Percentiles rank a stretch among this genome's conserved stretches.
Evolutionary conservation across 2,888 invertebrate genomes (phyloP).

Genomic region (Volucella bombylans): DNA sequence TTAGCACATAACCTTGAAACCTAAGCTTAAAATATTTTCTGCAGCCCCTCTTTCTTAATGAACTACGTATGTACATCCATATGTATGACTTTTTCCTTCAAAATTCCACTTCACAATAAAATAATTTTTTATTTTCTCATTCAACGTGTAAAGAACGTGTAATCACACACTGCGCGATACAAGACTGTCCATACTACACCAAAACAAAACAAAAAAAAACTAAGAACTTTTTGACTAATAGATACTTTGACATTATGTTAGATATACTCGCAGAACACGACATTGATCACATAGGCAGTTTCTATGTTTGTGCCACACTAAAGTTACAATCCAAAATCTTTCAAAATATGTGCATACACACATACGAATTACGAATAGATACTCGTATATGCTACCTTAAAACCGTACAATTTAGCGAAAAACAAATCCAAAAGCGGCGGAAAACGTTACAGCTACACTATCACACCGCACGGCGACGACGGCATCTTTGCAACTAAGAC

Average conservation of each 20-base stretch:
- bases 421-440: not conserved
- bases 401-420: constrained; percentile 23
- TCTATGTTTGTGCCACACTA: not conserved
- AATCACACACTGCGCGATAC: not conserved
- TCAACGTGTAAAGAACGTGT: constrained; percentile 23
- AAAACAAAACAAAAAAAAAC: too few species aligned
- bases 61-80: too few species aligned
- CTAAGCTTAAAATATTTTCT: too few species aligned
- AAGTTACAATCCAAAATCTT: not conserved
- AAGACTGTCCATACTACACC: not conserved
- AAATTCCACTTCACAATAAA: constrained; percentile 14
- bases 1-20: too few species aligned
- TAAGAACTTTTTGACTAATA: not conserved
- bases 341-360: not conserved
- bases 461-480: constrained; percentile 45
- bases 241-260: constrained; percentile 17
- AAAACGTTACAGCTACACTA: constrained; percentile 9
- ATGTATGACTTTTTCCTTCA: constrained; percentile 23
- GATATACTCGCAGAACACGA: not conserved
- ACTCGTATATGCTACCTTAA: constrained; percentile 1
- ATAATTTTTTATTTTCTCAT: not conserved
- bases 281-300: constrained; percentile 10
- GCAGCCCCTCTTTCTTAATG: too few species aligned
- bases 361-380: not conserved
- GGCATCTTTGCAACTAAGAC: constrained; percentile 41